Conservation (phyloP, 1,140 invertebrate genomes). For the Cherax destructor region DNA sequence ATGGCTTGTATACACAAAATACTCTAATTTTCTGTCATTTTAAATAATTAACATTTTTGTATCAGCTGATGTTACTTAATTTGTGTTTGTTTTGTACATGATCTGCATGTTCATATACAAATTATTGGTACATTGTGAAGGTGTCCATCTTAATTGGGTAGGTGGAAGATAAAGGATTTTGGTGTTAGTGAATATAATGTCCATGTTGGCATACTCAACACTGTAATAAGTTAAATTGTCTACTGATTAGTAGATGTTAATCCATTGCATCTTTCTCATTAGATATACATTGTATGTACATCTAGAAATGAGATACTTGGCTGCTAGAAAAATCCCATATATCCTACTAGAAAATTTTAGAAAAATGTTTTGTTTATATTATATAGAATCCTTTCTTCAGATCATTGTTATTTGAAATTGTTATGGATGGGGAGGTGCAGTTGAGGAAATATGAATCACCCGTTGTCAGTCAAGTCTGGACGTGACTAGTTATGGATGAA, state of each 20-base stretch:
- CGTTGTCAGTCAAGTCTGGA: background rate
- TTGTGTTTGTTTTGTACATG: background rate
- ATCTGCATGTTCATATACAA: background rate
- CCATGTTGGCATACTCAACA: background rate
- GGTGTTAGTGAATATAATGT: background rate
- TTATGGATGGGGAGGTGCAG: background rate
- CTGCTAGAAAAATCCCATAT: background rate
- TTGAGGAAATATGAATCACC: background rate
- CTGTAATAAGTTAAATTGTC: background rate
- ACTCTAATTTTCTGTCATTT: too few species aligned
- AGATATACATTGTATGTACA: conserved; percentile 7
- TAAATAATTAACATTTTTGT: too few species aligned
- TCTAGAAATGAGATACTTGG: background rate
- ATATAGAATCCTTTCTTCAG: background rate
- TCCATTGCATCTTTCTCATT: background rate
- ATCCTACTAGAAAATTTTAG: background rate
- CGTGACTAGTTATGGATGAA: background rate
- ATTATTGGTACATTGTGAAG: background rate
- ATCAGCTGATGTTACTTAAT: background rate
- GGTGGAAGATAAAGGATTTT: background rate
- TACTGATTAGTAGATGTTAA: background rate
- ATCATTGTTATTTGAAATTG: conserved; percentile 7
- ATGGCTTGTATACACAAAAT: too few species aligned
- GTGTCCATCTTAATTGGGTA: background rate
- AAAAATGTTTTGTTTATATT: background rate